A percentile compares a stretch with the other conserved stretches of the same genome.
These are phyloP conservation scores for Corvus moneduloides DNA, from an alignment of 2,113 vertebrate genomes.

Conservation along the genomic window DNA sequence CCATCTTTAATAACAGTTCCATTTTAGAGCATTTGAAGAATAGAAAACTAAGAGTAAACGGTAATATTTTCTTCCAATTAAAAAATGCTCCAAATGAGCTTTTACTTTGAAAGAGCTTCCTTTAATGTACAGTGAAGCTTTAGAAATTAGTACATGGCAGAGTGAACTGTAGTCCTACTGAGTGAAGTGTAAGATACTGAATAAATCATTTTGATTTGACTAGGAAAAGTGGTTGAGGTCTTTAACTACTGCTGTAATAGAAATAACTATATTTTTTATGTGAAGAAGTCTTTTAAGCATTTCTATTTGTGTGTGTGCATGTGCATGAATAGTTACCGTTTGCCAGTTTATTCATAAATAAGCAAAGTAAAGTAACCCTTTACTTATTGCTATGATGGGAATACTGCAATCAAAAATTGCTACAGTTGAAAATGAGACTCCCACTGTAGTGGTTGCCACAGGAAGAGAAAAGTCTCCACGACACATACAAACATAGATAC, in stretches of 20 bases:
- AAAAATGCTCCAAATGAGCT: neutral
- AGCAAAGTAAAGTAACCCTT: neutral
- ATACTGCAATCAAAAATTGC: neutral
- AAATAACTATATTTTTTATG: neutral
- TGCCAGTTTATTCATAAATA: neutral
- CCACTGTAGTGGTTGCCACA: neutral
- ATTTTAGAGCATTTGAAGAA: neutral
- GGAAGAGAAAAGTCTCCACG: neutral
- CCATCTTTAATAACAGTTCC: neutral
- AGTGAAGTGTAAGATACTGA: neutral
- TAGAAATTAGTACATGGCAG: neutral
- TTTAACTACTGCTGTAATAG: neutral
- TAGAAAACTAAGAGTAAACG: constrained; percentile 4
- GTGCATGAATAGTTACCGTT: neutral
- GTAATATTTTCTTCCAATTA: neutral
- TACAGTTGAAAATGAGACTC: neutral
- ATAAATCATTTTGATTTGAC: neutral
- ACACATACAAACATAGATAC: neutral
- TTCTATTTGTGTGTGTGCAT: neutral
- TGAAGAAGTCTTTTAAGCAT: neutral
- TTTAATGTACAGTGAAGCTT: neutral
- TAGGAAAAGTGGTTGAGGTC: neutral
- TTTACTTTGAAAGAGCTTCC: neutral
- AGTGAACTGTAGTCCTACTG: neutral
- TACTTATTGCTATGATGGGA: neutral